Percentiles rank a stretch among this genome's conserved stretches.
Conservation (phyloP, 2,113 vertebrate genomes). For the Brienomyrus brachyistius region DNA sequence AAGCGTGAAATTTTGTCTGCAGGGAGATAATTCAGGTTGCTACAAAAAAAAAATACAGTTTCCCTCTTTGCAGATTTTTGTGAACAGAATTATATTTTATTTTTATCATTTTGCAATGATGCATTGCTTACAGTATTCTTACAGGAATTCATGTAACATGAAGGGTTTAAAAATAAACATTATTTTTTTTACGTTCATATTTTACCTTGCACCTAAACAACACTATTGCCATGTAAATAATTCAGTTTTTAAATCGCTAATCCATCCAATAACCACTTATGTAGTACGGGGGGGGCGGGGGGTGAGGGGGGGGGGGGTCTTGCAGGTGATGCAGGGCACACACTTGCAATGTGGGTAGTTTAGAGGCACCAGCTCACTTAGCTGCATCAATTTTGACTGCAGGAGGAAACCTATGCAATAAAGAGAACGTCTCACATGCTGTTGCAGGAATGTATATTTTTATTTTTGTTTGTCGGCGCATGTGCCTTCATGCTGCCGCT, state of each 20-base stretch:
- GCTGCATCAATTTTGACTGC: neutral
- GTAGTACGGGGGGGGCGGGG: neutral
- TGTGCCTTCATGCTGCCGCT: neutral
- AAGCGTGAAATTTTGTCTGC: conserved; percentile 60
- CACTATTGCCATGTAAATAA: neutral
- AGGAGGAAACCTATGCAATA: neutral
- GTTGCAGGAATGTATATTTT: neutral
- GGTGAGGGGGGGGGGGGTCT: neutral
- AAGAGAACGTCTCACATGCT: neutral
- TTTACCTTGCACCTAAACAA: neutral
- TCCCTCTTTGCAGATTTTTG: neutral
- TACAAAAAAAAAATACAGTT: conserved; percentile 35
- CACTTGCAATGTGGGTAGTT: neutral
- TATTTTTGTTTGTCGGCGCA: neutral
- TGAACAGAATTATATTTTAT: neutral
- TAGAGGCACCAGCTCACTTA: neutral
- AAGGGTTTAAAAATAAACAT: neutral
- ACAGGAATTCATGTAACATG: neutral
- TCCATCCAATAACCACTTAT: neutral
- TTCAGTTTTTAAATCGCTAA: neutral
- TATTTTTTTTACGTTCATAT: neutral
- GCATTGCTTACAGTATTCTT: neutral
- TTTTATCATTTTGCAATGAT: neutral
- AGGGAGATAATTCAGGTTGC: conserved; percentile 58
- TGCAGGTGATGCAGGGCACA: neutral